Evolutionary conservation across 30 jellyfish, hydroid and myxozoan genomes (phyloP).

Genomic region (Catostylus mosaicus): DNA sequence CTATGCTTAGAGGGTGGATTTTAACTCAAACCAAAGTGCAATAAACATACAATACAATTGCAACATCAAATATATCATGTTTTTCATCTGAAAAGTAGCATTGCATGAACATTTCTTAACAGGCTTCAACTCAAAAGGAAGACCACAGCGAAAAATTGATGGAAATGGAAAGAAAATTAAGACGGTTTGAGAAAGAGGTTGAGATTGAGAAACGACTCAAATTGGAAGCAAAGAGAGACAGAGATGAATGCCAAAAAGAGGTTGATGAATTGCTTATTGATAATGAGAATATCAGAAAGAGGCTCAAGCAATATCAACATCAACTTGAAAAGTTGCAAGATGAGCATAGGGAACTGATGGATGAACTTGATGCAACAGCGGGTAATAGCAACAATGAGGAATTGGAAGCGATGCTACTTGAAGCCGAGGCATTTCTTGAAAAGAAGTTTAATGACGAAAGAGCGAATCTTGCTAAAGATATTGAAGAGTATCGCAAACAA

Average conservation of each 20-base stretch:
- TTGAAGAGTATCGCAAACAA: background rate
- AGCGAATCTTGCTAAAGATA: background rate
- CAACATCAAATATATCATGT: no score
- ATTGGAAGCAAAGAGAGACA: background rate
- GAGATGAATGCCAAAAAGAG: background rate
- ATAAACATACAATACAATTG: no score
- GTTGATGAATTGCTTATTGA: slow-evolving; percentile 2
- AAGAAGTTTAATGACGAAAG: background rate
- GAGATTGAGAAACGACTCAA: slow-evolving; percentile 15
- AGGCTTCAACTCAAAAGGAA: background rate
- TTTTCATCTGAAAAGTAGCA: background rate
- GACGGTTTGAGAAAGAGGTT: slow-evolving; percentile 1
- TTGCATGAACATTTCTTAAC: background rate
- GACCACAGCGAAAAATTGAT: background rate
- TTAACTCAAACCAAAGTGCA: no score
- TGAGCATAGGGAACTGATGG: slow-evolving; percentile 10
- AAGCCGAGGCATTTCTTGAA: background rate
- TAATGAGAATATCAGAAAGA: slow-evolving; percentile 3
- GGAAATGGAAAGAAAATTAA: slow-evolving; percentile 7
- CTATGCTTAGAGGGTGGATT: no score
- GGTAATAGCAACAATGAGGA: background rate
- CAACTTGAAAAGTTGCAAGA: slow-evolving; percentile 6
- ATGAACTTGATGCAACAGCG: background rate
- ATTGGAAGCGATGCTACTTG: slow-evolving; percentile 9
- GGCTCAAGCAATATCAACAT: background rate